Evolutionary conservation across 2,797 vertebrate genomes (phyloP), one percentile per base, ranked within the genome.

Genomic region (Anolis apletophallus): DNA sequence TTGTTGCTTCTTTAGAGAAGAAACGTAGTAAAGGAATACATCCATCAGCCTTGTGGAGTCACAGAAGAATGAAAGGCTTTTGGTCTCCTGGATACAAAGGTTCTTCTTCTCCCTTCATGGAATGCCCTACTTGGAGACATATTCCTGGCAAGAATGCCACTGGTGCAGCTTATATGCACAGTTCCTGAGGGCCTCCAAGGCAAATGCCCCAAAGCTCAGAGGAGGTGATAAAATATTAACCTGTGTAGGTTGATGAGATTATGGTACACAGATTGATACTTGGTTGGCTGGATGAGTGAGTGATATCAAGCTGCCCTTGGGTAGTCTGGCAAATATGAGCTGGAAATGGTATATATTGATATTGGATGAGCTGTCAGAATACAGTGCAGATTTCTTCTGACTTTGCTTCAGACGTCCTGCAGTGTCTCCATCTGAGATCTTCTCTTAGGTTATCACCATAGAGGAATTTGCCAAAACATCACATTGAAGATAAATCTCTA

Each of bases 241-340:
- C 23, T 12, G 19, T 34, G 76, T 23, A 34, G 14, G n/a, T 21
- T 55, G 17, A 6, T 78, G 32, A 21, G 12, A 29, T n/a, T 10
- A 32, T 34, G 10, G 17, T 78, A 5, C 19, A 77, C n/a, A 75
- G 54, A 78, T 11, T 21, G 21, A 17, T 36, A 36, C 32, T 36
- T 7, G 13, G 23, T 23, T 64, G 8, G 61, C 9, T 64, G 61
- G 17, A 19, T 19, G 17, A 26, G 23, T 29, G 23, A 9, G 23
- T 29, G 8, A 9, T 29, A 64, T 64, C 23, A 64, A 26, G 23
- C 21, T 26, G 61, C 23, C 2, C 23, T 64, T 26, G 99, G 99
- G 5, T 97, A 99, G 91, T 98, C 99, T 0, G 99, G 99, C 68
- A 98, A 99, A 88, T 99, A 99, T 0, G 98, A 99, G 90, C 98